Conservation (phyloP, 2,797 vertebrate genomes). For the Sebastes elongatus region DNA sequence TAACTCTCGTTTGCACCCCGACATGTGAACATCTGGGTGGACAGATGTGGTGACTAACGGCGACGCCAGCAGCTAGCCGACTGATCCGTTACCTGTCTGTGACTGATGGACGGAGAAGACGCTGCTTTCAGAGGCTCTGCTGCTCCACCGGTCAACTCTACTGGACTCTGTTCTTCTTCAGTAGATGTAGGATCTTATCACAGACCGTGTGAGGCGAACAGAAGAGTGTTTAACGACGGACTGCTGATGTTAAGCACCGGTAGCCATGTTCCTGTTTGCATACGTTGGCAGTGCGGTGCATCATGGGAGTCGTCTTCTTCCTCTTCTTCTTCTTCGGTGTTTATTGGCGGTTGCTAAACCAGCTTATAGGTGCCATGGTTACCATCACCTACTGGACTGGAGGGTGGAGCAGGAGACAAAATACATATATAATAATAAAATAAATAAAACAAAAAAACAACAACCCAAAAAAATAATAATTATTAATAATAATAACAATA, state of each 20-base stretch:
- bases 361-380: neutral
- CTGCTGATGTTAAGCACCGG: constrained; percentile 66
- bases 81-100: constrained; percentile 59
- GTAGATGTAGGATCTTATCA: neutral
- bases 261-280: constrained; percentile 80
- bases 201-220: constrained; percentile 5
- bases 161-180: neutral
- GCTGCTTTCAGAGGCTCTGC: constrained; percentile 25
- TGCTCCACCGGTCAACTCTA: constrained; percentile 13
- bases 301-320: constrained; percentile 56
- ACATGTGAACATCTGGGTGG: neutral
- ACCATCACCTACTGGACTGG: neutral
- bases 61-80: constrained; percentile 35
- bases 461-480: no score
- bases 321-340: neutral
- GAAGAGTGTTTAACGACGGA: neutral
- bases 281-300: constrained; percentile 83
- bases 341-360: neutral
- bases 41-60: neutral
- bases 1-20: rapidly evolving
- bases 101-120: constrained; percentile 15
- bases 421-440: no score
- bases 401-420: neutral
- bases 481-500: no score
- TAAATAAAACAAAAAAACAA: no score